Evolutionary conservation across 1,140 invertebrate genomes (phyloP).

Genomic region (Drosophila persimilis): DNA sequence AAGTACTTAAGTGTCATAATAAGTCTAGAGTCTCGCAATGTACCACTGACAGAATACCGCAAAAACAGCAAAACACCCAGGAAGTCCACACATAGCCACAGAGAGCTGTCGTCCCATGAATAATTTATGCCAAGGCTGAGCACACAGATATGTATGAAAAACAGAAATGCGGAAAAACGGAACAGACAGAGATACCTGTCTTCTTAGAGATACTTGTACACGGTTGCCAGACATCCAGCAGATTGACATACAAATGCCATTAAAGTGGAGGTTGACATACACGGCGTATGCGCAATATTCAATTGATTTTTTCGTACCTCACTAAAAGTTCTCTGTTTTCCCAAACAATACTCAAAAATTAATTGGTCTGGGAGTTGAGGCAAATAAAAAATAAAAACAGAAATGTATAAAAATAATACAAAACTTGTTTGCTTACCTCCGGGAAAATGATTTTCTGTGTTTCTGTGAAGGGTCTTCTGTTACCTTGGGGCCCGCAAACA

Average conservation of each 20-base stretch:
- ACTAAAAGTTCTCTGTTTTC: conserved; percentile 6
- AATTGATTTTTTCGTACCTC: conserved; percentile 33
- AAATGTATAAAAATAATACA: conserved; percentile 27
- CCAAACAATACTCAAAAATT: conserved; percentile 37
- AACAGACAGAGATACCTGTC: too few species aligned
- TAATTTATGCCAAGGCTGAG: conserved; percentile 25
- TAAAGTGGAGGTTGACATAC: not conserved
- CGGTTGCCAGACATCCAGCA: too few species aligned
- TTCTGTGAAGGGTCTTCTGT: conserved; percentile 1
- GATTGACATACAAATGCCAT: not conserved
- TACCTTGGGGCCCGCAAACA: conserved; percentile 30
- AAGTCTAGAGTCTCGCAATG: conserved; percentile 4
- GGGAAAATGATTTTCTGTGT: too few species aligned
- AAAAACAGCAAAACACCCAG: conserved; percentile 3
- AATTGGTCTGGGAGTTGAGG: conserved; percentile 48
- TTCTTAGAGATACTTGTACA: too few species aligned
- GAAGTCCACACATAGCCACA: conserved; percentile 16
- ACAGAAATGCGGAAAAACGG: conserved; percentile 4
- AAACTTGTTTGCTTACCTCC: conserved; percentile 33
- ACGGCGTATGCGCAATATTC: conserved; percentile 13
- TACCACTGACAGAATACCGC: conserved; percentile 21
- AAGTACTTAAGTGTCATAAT: conserved; percentile 22
- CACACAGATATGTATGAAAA: not conserved
- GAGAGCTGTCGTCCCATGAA: conserved; percentile 11
- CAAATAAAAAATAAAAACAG: conserved; percentile 19